Conservation (phyloP, 2,888 invertebrate species). For the Microdon myrmicae region DNA sequence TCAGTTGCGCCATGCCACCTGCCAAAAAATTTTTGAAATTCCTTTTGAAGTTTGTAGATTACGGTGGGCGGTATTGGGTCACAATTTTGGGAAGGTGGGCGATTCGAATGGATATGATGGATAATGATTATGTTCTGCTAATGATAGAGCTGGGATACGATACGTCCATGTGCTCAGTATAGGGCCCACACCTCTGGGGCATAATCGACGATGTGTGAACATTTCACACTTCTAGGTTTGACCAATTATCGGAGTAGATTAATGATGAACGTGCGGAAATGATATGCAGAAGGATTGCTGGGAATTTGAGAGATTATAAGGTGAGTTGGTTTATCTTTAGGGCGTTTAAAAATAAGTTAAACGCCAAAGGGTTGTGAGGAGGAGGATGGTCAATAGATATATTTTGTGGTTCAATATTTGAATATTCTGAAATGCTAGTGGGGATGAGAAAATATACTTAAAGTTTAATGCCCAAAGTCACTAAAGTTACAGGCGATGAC, state of each 20-base stretch:
- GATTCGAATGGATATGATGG: slow-evolving; percentile 5
- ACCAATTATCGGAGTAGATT: slow-evolving; percentile 50
- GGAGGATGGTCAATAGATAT: too few relatives aligned
- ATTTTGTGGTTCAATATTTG: too few relatives aligned
- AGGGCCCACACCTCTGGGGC: slow-evolving; percentile 2
- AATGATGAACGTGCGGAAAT: too few relatives aligned
- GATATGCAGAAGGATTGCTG: slow-evolving; percentile 37
- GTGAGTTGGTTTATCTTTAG: slow-evolving; percentile 22
- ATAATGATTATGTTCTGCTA: slow-evolving; percentile 51
- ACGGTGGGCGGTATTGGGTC: slow-evolving; percentile 5
- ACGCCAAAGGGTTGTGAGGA: too few relatives aligned
- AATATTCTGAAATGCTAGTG: too few relatives aligned
- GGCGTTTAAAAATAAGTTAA: too few relatives aligned
- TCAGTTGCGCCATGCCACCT: slow-evolving; percentile 49
- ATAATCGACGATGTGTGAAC: slow-evolving; percentile 46
- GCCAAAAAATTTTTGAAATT: slow-evolving; percentile 49
- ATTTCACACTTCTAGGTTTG: slow-evolving; percentile 46
- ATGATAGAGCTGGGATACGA: slow-evolving; percentile 26
- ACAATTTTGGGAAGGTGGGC: too few relatives aligned
- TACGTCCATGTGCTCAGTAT: not conserved
- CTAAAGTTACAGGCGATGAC: too few relatives aligned
- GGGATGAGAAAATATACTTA: too few relatives aligned
- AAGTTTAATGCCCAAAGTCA: too few relatives aligned
- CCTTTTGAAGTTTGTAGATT: slow-evolving; percentile 49
- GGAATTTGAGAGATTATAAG: slow-evolving; percentile 16